Evolutionary conservation across 1,140 invertebrate genomes (phyloP).

Genomic region (Sarcophaga bullata): DNA sequence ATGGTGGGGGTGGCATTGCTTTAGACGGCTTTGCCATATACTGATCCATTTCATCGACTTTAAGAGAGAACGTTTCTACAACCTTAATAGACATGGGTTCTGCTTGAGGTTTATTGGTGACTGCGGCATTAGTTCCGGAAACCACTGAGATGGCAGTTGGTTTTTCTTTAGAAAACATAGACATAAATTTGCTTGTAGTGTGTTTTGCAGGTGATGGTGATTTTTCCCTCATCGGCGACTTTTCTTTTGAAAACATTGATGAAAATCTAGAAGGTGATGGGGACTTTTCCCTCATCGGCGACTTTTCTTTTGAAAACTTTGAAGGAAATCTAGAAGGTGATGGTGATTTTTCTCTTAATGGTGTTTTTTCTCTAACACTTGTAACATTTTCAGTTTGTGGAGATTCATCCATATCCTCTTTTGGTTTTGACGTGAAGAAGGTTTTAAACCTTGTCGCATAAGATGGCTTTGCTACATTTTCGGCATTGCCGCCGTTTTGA

Average conservation of each 20-base stretch:
- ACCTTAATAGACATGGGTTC: constrained; percentile 58
- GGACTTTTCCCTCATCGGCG: constrained; percentile 39
- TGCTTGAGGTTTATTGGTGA: constrained; percentile 53
- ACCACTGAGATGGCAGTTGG: constrained; percentile 55
- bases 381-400: not conserved
- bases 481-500: constrained; percentile 45
- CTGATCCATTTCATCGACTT: constrained; percentile 64
- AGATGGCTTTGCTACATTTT: constrained; percentile 50
- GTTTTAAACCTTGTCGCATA: constrained; percentile 59
- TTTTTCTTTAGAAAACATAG: constrained; percentile 54
- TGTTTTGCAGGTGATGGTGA: constrained; percentile 51
- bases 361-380: not conserved
- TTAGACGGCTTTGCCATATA: constrained; percentile 53
- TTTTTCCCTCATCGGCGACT: constrained; percentile 48
- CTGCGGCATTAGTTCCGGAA: constrained; percentile 44
- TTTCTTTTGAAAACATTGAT: constrained; percentile 11
- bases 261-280: constrained; percentile 32
- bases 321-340: constrained; percentile 29
- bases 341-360: constrained; percentile 49
- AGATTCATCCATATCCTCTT: not conserved
- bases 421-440: constrained; percentile 53
- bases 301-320: not conserved
- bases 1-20: constrained; percentile 46
- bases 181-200: constrained; percentile 44
- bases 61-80: constrained; percentile 60